phyloP scores from a whole-genome alignment of 2,797 vertebrate genomes.

The Enteromius thamalakanensis region DNA sequence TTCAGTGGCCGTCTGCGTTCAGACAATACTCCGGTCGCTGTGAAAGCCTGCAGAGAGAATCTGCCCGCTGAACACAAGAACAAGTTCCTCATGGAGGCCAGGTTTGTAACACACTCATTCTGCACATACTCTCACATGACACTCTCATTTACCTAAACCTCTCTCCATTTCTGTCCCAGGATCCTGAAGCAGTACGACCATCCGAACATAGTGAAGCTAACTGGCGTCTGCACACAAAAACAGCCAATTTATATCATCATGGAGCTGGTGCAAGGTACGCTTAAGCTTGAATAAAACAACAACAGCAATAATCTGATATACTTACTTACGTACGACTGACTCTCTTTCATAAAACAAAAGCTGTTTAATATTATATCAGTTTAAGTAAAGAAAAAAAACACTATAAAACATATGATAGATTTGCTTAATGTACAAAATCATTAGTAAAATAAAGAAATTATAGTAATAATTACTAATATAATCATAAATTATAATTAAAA shows the following conservation, averaged over 20 bases:
- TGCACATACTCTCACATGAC: background rate
- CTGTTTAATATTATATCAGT: background rate
- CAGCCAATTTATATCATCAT: conserved; percentile 98
- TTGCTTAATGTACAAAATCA: background rate
- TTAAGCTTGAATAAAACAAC: background rate
- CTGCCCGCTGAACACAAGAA: conserved; percentile 89
- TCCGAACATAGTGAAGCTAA: conserved; percentile 93
- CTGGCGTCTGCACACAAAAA: conserved; percentile 94
- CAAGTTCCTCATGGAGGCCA: conserved; percentile 96
- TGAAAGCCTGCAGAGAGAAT: conserved; percentile 93
- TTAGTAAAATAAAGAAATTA: background rate
- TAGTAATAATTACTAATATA: no score
- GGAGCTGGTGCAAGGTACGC: conserved; percentile 92
- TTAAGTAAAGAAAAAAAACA: background rate
- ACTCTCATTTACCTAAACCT: background rate
- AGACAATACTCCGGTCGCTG: conserved; percentile 87
- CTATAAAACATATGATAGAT: background rate
- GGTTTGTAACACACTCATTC: conserved; percentile 70
- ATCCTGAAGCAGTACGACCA: conserved; percentile 96
- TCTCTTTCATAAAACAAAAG: background rate
- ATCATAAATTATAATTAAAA: no score
- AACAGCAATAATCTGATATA: background rate
- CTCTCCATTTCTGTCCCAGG: conserved; percentile 69
- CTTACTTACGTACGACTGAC: background rate
- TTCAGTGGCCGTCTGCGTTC: conserved; percentile 86